Evolutionary conservation across 2,888 invertebrate genomes (phyloP), one percentile per base, ranked within the genome.

Genomic region (Gerris lacustris): DNA sequence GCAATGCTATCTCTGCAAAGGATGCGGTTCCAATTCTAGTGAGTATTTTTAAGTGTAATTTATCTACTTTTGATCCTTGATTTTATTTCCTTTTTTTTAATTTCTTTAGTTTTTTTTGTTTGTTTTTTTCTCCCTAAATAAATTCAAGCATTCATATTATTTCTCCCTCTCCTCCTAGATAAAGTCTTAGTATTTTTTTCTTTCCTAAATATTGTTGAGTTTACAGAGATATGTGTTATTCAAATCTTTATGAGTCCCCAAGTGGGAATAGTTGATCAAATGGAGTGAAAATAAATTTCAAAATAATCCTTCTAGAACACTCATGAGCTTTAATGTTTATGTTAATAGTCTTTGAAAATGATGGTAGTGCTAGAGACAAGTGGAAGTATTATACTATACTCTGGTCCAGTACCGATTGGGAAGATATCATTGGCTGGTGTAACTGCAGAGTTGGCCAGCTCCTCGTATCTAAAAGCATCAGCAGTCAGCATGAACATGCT

Each of bases 1-100:
- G 87, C 0, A 86, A 87, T 0, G 86, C 86, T 5, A 85, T 96
- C 68, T 80, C 86, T 70, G 95, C 93, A 0, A 91, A 89, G 77
- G 95, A 96, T 83, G 95, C 94, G 0, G 87, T 90, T 17, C 86
- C 87, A 63, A 81, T 95, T 75, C 86, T 88, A 45, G 89, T 91
- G 80, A 79, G 80, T 80, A 47, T 67, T 63, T 68, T 66, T 63
- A 44, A 55, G 11, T 55, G 43, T 44, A n/a, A 31, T 31, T 31
- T 31, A 31, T 31, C 31, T 31, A 31, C 31, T 31, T 31, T 31
- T 31, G 31, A 31, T 31, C 31, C 31, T 31, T 31, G 31, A 31
- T 31, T 31, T 31, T 2, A 2, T 2, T 31, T 31, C 31, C 2
- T 31, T 31, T 31, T 31, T 31, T 31, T n/a, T n/a, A n/a, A n/a